Conservation (phyloP, 2,888 invertebrate genomes). For the Pherbina coryleti region DNA sequence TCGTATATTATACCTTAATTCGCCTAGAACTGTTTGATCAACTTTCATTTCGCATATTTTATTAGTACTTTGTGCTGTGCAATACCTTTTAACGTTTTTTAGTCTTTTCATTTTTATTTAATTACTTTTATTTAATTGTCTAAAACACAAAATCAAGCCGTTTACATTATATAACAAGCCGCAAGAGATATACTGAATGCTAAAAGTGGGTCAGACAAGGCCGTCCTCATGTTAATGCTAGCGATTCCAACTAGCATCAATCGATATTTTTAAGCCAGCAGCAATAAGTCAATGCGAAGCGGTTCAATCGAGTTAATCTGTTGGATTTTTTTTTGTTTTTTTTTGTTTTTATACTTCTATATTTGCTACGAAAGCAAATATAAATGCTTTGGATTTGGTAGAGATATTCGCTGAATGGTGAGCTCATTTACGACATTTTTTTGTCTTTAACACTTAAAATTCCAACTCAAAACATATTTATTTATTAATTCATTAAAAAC, state of each 20-base stretch:
- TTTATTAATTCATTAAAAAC: not conserved
- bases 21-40: too few species aligned
- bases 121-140: too few species aligned
- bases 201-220: constrained; percentile 67
- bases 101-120: too few species aligned
- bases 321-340: not conserved
- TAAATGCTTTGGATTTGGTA: not conserved
- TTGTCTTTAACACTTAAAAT: not conserved
- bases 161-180: too few species aligned
- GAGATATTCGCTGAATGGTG: not conserved
- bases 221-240: constrained; percentile 53
- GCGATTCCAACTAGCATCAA: not conserved
- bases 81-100: too few species aligned
- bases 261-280: not conserved
- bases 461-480: not conserved
- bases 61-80: too few species aligned
- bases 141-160: too few species aligned
- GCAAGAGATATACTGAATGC: constrained; percentile 38
- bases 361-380: not conserved
- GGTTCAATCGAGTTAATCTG: not conserved
- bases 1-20: too few species aligned
- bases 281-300: not conserved
- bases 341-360: not conserved
- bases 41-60: too few species aligned
- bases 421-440: not conserved